phyloP scores from a whole-genome alignment of 2,797 vertebrate species.

The Syncerus caffer region DNA sequence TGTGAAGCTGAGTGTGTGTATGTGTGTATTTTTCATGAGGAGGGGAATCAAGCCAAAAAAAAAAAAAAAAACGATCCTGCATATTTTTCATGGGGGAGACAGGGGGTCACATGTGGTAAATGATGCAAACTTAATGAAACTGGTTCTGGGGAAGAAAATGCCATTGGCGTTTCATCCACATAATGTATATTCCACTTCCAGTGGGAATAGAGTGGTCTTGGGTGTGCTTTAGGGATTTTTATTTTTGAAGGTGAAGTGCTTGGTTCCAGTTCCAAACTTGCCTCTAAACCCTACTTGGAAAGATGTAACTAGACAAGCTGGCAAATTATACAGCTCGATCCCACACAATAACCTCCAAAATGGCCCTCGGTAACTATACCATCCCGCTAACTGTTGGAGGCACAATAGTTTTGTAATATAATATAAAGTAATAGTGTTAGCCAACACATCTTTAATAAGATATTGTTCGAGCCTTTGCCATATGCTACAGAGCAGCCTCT shows the following conservation, averaged over 20 bases:
- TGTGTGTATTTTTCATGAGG: not conserved
- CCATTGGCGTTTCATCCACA: not conserved
- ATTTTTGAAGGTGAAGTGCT: not conserved
- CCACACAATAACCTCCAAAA: constrained; percentile 35
- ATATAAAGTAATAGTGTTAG: constrained; percentile 86
- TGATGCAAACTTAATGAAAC: constrained; percentile 9
- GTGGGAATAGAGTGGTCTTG: not conserved
- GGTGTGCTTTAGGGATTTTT: constrained; percentile 2
- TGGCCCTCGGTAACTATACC: constrained; percentile 77
- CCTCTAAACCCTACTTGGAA: constrained; percentile 17
- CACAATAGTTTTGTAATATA: constrained; percentile 84
- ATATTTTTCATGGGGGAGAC: not conserved
- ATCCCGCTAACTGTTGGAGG: constrained; percentile 80
- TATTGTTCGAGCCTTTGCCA: constrained; percentile 86
- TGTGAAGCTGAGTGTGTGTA: constrained; percentile 55
- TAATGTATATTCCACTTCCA: fast-evolving
- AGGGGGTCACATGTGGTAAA: not conserved
- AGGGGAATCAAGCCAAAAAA: not conserved
- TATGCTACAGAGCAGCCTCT: constrained; percentile 85
- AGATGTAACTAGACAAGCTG: constrained; percentile 52
- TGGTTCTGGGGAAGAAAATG: not conserved
- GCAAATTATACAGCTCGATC: constrained; percentile 58
- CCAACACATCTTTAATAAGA: constrained; percentile 89
- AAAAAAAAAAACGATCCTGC: not conserved
- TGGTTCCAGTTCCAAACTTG: not conserved